phyloP scores from a whole-genome alignment of 1,140 invertebrate species.

The Platyscapa corneri region DNA sequence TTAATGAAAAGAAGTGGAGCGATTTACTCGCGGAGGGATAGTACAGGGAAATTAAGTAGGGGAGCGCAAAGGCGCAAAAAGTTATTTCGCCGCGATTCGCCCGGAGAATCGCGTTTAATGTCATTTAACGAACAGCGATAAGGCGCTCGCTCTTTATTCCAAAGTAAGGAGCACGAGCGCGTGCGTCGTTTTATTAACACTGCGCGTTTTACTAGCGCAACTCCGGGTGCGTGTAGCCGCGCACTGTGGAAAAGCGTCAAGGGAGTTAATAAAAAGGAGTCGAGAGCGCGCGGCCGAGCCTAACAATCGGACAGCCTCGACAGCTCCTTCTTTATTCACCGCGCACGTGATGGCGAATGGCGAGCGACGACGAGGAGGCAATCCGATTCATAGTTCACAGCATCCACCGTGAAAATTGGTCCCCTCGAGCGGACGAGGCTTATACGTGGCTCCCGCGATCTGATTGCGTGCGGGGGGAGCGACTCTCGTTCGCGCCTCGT shows the following conservation, averaged over 20 bases:
- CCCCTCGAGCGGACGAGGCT: slow-evolving; percentile 25
- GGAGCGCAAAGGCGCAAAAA: not conserved
- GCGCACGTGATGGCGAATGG: not conserved
- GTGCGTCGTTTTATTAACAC: slow-evolving; percentile 8
- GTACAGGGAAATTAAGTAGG: not conserved
- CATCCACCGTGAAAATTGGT: slow-evolving; percentile 48
- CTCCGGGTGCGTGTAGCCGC: not conserved
- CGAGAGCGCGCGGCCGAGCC: not conserved
- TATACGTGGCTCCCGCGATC: slow-evolving; percentile 31
- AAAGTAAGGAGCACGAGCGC: not conserved
- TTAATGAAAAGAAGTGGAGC: not conserved
- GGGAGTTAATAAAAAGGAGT: slow-evolving; percentile 30
- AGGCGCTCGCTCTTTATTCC: slow-evolving; percentile 8
- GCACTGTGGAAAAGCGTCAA: not conserved
- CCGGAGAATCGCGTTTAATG: slow-evolving; percentile 7
- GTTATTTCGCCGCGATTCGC: not conserved
- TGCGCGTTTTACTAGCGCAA: not conserved
- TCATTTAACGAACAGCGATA: slow-evolving; percentile 16
- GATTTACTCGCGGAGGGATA: not conserved
- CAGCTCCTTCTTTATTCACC: slow-evolving; percentile 35
- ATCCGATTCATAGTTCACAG: slow-evolving; percentile 50
- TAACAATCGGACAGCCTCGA: slow-evolving; percentile 28
- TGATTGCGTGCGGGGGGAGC: not conserved
- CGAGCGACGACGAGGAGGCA: not conserved
- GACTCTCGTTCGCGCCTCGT: slow-evolving; percentile 42